These are phyloP conservation scores for Vanacampus margaritifer DNA, from an alignment of 2,113 vertebrate genomes.

Conservation along the genomic window DNA sequence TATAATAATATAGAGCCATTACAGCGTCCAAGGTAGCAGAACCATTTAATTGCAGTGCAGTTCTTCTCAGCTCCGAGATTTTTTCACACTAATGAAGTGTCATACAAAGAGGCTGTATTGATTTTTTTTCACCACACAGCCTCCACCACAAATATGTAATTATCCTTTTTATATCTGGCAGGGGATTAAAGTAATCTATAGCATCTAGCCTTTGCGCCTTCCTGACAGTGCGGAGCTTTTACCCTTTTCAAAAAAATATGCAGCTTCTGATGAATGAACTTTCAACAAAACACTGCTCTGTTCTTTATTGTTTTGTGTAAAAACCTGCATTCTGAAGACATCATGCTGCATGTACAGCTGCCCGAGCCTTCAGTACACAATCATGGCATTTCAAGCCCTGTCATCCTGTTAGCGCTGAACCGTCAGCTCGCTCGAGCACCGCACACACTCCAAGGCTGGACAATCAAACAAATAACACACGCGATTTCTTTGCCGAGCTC, in stretches of 20 bases:
- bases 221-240: slow-evolving; percentile 98
- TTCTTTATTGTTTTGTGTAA: slow-evolving; percentile 85
- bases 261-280: slow-evolving; percentile 99
- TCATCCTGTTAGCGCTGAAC: slow-evolving; percentile 69
- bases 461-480: slow-evolving; percentile 36
- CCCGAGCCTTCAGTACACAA: slow-evolving; percentile 75
- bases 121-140: slow-evolving; percentile 97
- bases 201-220: slow-evolving; percentile 99
- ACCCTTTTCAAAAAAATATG: slow-evolving; percentile 98
- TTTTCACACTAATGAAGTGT: slow-evolving; percentile 99
- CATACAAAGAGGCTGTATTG: slow-evolving; percentile 98
- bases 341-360: slow-evolving; percentile 71
- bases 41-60: slow-evolving; percentile 98
- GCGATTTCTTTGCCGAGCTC: slow-evolving; percentile 46
- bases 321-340: slow-evolving; percentile 76
- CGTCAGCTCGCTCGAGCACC: slow-evolving; percentile 42
- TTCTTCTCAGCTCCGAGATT: slow-evolving; percentile 97
- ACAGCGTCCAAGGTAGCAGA: slow-evolving; percentile 96
- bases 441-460: slow-evolving; percentile 40
- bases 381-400: slow-evolving; percentile 74
- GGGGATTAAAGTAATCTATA: slow-evolving; percentile 99
- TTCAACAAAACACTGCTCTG: slow-evolving; percentile 94
- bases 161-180: slow-evolving; percentile 99
- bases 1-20: slow-evolving; percentile 99
- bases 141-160: slow-evolving; percentile 99